Evolutionary conservation across 2,888 invertebrate species (phyloP), one percentile per base, ranked within the genome.

Genomic region (Protodeltote pygarga): DNA sequence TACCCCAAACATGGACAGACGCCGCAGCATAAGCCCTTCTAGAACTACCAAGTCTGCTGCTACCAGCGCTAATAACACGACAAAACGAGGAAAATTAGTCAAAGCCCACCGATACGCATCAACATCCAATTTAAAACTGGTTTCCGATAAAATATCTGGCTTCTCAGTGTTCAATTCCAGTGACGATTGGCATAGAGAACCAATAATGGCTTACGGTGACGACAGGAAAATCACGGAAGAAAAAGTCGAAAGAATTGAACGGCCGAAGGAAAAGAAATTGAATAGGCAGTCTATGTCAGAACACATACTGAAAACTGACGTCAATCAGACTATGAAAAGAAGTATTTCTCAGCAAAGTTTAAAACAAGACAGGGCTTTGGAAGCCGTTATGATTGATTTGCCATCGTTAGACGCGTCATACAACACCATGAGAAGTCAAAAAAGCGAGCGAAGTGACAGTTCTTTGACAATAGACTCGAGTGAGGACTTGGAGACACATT

Each of bases 71-170:
- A 73, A 70, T 0, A 84, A 62, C 14, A 87, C 87, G 0, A 71
- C 81, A 0, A 87, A 81, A 54, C 75, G 89, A 0, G 83, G 77
- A 0, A 88, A 83, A 51, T 42, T 89, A 0, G 51, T 74, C 0
- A 89, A 89, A 65, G 75, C 81, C 0, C 75, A 80, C 0, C 73
- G 84, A 0, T 90, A 85, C 65, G 89, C 87, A 0, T 90, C 90
- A 0, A 86, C 92, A 0, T 90, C 91, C 0, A 92, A 92, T 32
- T 32, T 92, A 0, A 90, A 89, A 44, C 54, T 89, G 0, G 88
- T 85, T 0, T 87, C 90, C 0, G 92, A 92, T 6, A 91, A 91
- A 39, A 87, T 91, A 37, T 89, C 90, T 0, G 89, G 89, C 0
- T 88, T 91, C 16, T 89, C 90, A 0, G 88, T 91, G 0, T 91